Percentiles rank a stretch among this genome's conserved stretches.
Conservation (phyloP, 2,797 vertebrate species). For the Sardinella longiceps region DNA sequence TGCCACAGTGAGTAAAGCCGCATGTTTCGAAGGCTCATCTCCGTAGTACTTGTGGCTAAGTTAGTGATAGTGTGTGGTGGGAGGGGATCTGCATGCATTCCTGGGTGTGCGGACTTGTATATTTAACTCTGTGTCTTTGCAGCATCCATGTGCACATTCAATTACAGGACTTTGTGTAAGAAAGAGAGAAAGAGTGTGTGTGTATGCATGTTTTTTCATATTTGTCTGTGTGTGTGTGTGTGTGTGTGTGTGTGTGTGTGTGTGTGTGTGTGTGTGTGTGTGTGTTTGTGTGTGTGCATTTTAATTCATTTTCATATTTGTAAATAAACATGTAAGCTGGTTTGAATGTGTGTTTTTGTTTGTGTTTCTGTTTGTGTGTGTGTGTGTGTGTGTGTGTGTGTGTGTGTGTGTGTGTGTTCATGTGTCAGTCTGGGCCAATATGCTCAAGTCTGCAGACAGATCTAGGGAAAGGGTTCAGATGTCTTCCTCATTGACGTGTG, state of each 20-base stretch:
- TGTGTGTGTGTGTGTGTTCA: slow-evolving; percentile 36
- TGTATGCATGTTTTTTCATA: background rate
- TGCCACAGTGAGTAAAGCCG: background rate
- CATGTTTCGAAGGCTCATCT: background rate
- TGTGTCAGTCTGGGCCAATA: slow-evolving; percentile 31
- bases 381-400: background rate
- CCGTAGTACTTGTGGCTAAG: background rate
- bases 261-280: background rate
- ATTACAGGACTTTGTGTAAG: background rate
- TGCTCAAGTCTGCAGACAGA: slow-evolving; percentile 1
- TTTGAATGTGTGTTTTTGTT: background rate
- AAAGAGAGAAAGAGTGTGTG: background rate
- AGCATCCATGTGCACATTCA: background rate
- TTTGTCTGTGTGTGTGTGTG: background rate
- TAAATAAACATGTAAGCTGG: background rate
- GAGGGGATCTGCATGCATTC: background rate
- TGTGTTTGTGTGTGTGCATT: background rate
- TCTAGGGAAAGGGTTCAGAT: slow-evolving; percentile 64
- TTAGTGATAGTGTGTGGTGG: background rate
- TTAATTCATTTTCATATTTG: background rate
- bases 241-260: background rate
- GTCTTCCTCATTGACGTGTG: slow-evolving; percentile 75
- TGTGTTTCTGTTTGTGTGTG: too few relatives aligned
- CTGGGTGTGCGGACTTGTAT: background rate
- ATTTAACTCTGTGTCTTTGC: background rate